Conservation (phyloP, 1,140 invertebrate genomes). For the Drosophila ficusphila region DNA sequence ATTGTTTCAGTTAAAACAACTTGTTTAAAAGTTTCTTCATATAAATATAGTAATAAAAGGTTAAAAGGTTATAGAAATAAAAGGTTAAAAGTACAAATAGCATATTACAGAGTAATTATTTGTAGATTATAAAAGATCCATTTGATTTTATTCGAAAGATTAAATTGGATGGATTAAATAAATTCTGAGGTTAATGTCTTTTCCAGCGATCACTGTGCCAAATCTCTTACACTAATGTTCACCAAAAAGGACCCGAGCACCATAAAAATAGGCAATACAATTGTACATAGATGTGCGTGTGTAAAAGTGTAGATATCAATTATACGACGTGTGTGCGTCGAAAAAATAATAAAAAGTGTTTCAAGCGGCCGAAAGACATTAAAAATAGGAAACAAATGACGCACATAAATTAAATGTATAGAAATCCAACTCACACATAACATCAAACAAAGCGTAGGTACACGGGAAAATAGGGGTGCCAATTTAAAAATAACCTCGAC, state of each 20-base stretch:
- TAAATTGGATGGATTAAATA: background rate
- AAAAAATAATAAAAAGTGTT: constrained; percentile 19
- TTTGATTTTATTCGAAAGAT: no score
- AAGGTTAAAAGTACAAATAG: no score
- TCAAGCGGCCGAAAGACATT: constrained; percentile 31
- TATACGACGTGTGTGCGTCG: constrained; percentile 39
- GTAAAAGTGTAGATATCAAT: constrained; percentile 27
- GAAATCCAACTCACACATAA: constrained; percentile 13
- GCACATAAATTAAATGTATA: constrained; percentile 47
- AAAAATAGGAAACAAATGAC: constrained; percentile 55
- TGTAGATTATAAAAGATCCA: no score
- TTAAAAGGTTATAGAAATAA: no score
- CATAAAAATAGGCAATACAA: constrained; percentile 34
- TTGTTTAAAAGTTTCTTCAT: no score
- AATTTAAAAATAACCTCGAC: background rate
- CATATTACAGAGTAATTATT: no score
- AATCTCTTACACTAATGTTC: background rate
- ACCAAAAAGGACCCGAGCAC: background rate
- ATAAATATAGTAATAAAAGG: no score
- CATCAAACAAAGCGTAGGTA: background rate
- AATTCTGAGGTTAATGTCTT: background rate
- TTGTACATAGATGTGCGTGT: background rate
- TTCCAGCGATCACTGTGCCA: background rate
- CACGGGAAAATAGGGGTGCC: background rate
- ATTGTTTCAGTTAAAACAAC: no score